A percentile compares a stretch with the other conserved stretches of the same genome.
Conservation (phyloP, 2,797 vertebrate genomes). For the Prunella strophiata region DNA sequence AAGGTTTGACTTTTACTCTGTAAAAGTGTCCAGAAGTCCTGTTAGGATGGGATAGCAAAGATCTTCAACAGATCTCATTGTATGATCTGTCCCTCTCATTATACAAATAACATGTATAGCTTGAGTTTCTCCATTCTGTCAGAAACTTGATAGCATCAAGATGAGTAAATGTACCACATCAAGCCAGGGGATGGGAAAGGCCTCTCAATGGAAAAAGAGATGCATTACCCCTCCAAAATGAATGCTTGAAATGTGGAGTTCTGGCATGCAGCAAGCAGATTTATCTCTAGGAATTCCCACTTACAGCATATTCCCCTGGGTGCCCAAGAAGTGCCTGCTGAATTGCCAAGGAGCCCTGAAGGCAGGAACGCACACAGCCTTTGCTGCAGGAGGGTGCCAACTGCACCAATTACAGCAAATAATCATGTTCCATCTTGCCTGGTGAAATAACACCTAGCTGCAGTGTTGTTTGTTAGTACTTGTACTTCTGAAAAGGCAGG, state of each 20-base stretch:
- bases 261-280: constrained; percentile 14
- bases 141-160: constrained; percentile 11
- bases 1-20: background rate
- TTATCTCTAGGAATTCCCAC: constrained; percentile 66
- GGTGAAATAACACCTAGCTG: background rate
- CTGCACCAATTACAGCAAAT: constrained; percentile 6
- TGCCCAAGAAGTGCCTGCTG: background rate
- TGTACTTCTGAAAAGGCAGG: constrained; percentile 18
- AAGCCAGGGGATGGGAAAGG: constrained; percentile 34
- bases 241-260: constrained; percentile 24
- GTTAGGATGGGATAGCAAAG: background rate
- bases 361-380: background rate
- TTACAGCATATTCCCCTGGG: constrained; percentile 27
- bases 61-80: background rate
- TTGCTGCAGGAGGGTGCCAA: background rate
- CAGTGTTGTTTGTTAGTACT: background rate
- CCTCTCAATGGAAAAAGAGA: constrained; percentile 28
- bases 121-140: constrained; percentile 27
- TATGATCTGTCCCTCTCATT: background rate
- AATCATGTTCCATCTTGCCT: constrained; percentile 56
- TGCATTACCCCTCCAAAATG: constrained; percentile 27
- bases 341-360: constrained; percentile 24
- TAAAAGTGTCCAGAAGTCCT: background rate
- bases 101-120: background rate
- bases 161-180: constrained; percentile 16